Evolutionary conservation across 2,888 invertebrate species (phyloP), one percentile per base, ranked within the genome.

Genomic region (Caradrina clavipalpis): DNA sequence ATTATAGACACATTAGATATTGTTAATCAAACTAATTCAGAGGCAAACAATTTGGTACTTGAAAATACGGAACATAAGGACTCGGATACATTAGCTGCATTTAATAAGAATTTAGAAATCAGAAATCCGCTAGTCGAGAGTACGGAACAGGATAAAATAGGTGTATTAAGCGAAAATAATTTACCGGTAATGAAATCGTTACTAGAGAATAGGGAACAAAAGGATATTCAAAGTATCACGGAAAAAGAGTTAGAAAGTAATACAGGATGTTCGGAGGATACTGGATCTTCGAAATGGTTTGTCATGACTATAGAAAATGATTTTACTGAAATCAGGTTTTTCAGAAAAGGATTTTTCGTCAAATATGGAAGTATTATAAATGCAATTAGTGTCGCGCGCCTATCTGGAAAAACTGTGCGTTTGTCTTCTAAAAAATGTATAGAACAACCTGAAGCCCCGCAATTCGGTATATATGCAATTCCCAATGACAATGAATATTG

Each of bases 251-350:
- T 26, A 0, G 31, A 54, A 51, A 54, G n/a, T 55, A 59, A 54
- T 58, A 17, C 35, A 26, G 49, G 42, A n/a, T 42, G 22, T 69
- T 56, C 61, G 21, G 63, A 85, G 72, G 78, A 80, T 57, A 61
- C 68, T 47, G 89, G 89, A 42, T 86, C 85, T 19, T 95, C 94
- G 39, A 95, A 94, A 89, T 97, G 97, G 97, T 96, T 96, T 81
- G 91, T 97, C 71, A 94, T 97, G 90, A 95, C 91, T 54, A 78
- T 97, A 51, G 96, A 96, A 89, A 92, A 96, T 68, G 96, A 96
- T 87, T 97, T 97, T 86, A 89, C 87, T 21, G 96, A 96, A 85
- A 91, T 97, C 58, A 91, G 94, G 63, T 96, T 97, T 83, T 91
- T 89, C 69, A 92, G 91, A 54, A 94, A 91, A 83, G 94, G 96